Evolutionary conservation across 2,888 invertebrate species (phyloP), one percentile per base, ranked within the genome.

Genomic region (Tetragonisca angustula): DNA sequence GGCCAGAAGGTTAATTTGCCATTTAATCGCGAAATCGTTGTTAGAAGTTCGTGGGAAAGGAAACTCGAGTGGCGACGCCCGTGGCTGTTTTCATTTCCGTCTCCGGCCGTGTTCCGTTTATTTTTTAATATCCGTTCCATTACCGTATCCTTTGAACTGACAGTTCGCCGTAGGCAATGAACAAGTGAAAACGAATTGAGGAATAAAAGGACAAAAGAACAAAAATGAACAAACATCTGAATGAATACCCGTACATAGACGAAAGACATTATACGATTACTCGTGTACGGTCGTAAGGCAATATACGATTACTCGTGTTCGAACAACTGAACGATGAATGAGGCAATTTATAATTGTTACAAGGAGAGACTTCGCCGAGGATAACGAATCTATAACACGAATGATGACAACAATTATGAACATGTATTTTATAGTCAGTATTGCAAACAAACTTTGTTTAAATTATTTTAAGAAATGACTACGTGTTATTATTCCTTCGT

Each of bases 81-180:
- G 24, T 1, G 59, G 50, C 54, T 19, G 65, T 27, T 77, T 75
- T 36, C 75, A 72, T 81, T 81, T 79, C 81, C 84, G 32, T 21
- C 62, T 50, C 32, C 24, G 52, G 11, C 49, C 43, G n/a, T 70
- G 78, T 83, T 85, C 81, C 82, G 86, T 90, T 89, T 84, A 87
- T 88, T 88, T 89, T 90, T 86, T 88, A 92, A 91, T 91, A 90
- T 90, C 88, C 88, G 88, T 27, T 43, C 76, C 68, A 75, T 76
- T 81, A 62, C 32, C 32, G 67, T 61, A 71, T 59, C 71, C 77
- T 87, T 85, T 89, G 79, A 85, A 62, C 52, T 50, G 65, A 13
- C 13, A 68, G 59, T 50, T 32, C 24, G 54, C 59, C 76, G 56
- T 3, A 19, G 17, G 24, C 52, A 21, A 3, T 3, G 56, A 61